Evolutionary conservation across 2,113 vertebrate genomes (phyloP).

Genomic region (Tursiops truncatus): DNA sequence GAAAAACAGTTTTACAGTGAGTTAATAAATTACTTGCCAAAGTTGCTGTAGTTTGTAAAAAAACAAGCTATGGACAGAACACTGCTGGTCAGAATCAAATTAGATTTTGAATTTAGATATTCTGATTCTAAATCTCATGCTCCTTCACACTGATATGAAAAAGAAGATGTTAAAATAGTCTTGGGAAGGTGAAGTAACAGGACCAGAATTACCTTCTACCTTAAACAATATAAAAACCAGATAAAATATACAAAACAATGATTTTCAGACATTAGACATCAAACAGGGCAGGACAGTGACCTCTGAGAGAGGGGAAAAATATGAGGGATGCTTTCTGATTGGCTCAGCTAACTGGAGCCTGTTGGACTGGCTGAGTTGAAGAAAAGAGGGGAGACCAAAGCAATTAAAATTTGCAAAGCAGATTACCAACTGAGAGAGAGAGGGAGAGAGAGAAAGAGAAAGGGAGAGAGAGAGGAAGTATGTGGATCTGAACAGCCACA

Average conservation of each 20-base stretch:
- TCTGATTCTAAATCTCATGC: background rate
- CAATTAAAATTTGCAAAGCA: background rate
- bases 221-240: background rate
- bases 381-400: background rate
- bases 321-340: background rate
- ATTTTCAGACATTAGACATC: background rate
- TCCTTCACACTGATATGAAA: background rate
- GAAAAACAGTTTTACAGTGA: background rate
- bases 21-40: conserved; percentile 18
- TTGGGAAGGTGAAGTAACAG: background rate
- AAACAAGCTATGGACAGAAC: background rate
- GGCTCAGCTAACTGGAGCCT: background rate
- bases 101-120: background rate
- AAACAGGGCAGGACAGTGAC: background rate
- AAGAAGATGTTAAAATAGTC: conserved; percentile 6
- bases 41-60: background rate
- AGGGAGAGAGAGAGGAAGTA: background rate
- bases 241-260: background rate
- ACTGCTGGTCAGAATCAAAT: background rate
- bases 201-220: background rate
- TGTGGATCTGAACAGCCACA: background rate
- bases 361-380: background rate
- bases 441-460: too few relatives aligned
- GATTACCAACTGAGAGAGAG: background rate
- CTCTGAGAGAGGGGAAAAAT: background rate